A percentile compares a stretch with the other conserved stretches of the same genome.
Conservation (phyloP, 2,888 invertebrate genomes). For the Lamellibrachia satsuma region DNA sequence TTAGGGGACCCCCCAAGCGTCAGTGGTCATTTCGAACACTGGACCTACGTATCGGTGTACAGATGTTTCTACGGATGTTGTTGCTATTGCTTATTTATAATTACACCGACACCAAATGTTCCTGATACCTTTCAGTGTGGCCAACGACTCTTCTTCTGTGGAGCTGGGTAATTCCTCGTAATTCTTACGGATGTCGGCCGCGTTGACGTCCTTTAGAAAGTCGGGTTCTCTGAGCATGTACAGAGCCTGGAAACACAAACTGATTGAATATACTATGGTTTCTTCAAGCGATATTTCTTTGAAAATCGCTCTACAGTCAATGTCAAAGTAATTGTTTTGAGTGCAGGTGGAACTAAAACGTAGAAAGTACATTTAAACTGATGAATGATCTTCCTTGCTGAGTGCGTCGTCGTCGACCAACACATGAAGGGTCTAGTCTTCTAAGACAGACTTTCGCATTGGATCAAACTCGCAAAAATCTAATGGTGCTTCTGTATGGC, state of each 20-base stretch:
- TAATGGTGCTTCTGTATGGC: too few species aligned
- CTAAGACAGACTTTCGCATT: background rate
- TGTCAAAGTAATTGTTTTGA: too few species aligned
- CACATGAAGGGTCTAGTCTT: background rate
- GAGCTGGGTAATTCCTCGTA: background rate
- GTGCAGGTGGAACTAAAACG: too few species aligned
- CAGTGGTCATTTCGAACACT: too few species aligned
- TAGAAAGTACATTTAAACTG: too few species aligned
- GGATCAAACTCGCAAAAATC: background rate
- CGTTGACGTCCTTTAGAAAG: slow-evolving; percentile 49
- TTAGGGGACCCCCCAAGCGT: too few species aligned
- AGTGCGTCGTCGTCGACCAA: background rate
- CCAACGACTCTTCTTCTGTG: background rate
- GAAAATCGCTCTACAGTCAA: too few species aligned
- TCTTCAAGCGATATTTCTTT: too few species aligned
- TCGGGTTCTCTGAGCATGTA: slow-evolving; percentile 53
- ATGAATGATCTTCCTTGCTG: background rate
- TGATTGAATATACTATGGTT: background rate
- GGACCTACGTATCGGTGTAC: too few species aligned
- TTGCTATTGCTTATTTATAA: too few species aligned
- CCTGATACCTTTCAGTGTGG: background rate
- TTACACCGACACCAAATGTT: background rate
- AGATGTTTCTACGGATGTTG: too few species aligned
- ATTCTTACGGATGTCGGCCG: background rate
- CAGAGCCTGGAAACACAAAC: slow-evolving; percentile 52